Conservation (phyloP, 2,113 vertebrate genomes). For the Boleophthalmus pectinirostris region DNA sequence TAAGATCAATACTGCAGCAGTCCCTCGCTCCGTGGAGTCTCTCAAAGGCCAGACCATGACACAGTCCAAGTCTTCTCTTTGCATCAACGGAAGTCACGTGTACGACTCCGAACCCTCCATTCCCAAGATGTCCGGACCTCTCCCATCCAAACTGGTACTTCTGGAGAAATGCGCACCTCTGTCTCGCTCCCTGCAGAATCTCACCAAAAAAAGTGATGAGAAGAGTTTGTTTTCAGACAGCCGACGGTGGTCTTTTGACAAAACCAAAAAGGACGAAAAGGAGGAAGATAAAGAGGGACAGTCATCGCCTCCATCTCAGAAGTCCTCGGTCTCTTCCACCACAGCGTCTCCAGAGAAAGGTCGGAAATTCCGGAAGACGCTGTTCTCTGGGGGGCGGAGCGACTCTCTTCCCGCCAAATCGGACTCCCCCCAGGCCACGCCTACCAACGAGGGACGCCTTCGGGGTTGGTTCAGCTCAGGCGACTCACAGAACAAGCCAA, state of each 20-base stretch:
- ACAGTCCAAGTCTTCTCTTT: slow-evolving; percentile 86
- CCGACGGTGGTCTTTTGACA: slow-evolving; percentile 75
- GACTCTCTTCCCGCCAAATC: slow-evolving; percentile 77
- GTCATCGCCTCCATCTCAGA: slow-evolving; percentile 46
- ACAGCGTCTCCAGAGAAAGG: slow-evolving; percentile 69
- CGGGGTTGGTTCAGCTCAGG: slow-evolving; percentile 86
- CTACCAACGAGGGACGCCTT: slow-evolving; percentile 76
- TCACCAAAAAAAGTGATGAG: slow-evolving; percentile 76
- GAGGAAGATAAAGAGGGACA: slow-evolving; percentile 66
- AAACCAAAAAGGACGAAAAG: slow-evolving; percentile 73
- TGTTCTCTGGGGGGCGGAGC: slow-evolving; percentile 81
- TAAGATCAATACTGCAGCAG: slow-evolving; percentile 62
- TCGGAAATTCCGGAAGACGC: slow-evolving; percentile 77
- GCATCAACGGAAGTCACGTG: slow-evolving; percentile 95
- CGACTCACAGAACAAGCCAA: slow-evolving; percentile 89
- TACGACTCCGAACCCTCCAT: slow-evolving; percentile 79
- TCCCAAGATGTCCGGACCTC: slow-evolving; percentile 49
- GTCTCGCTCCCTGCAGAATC: slow-evolving; percentile 79
- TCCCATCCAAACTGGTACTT: slow-evolving; percentile 67
- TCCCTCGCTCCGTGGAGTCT: slow-evolving; percentile 72
- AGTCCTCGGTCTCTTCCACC: slow-evolving; percentile 25
- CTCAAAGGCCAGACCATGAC: slow-evolving; percentile 78
- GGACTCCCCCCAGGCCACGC: slow-evolving; percentile 59
- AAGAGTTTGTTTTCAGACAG: slow-evolving; percentile 50
- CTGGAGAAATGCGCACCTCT: slow-evolving; percentile 75